Base-by-base conservation (phyloP, 2,888 invertebrate species). In the Urechis unicinctus region DNA sequence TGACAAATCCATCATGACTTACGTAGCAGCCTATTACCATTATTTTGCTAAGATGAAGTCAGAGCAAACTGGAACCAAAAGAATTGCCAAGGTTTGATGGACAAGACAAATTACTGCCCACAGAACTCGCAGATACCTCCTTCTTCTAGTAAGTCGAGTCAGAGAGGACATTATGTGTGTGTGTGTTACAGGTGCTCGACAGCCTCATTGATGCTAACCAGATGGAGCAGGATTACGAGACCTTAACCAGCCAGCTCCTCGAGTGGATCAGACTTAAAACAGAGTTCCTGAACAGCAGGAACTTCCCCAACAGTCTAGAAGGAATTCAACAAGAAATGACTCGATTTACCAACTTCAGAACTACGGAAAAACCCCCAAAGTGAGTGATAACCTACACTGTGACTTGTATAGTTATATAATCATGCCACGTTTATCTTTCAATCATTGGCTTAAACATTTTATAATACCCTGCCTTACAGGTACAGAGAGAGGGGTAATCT, bases 21-120 rank as follows among this genome's bases (percentile, higher is more conserved):
- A 98, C 77, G 95, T 98, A 41, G 96, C 97, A 1, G 93, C 94
- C 21, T 97, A 96, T 81, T 98, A 98, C 80, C 97, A 98, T 81
- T 95, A 96, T 56, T 98, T 98, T 82, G 96, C 97, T 46, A 85
- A 95, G 67, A 95, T 97, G 93, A 97, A 96, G 83, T 94, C 91
- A 74, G 97, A 97, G 75, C 90, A 92, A 82, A 97, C 96, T 78
- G 95, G 95, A 67, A 96, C 96, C 31, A 86, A 92, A 69, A 85
- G 97, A 75, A 96, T 98, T 73, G 96, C 95, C 43, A 98, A 97
- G 80, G 94, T 94, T 24, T 21, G n/a, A n/a, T n/a, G n/a, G n/a
- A n/a, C n/a, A n/a, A n/a, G n/a, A n/a, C n/a, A n/a, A n/a, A n/a
- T n/a, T n/a, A n/a, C n/a, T n/a, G n/a, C 13, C 9, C 36, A 6